A percentile compares a stretch with the other conserved stretches of the same genome.
Conservation (phyloP, 2,113 vertebrate species). For the Grantiella picta region DNA sequence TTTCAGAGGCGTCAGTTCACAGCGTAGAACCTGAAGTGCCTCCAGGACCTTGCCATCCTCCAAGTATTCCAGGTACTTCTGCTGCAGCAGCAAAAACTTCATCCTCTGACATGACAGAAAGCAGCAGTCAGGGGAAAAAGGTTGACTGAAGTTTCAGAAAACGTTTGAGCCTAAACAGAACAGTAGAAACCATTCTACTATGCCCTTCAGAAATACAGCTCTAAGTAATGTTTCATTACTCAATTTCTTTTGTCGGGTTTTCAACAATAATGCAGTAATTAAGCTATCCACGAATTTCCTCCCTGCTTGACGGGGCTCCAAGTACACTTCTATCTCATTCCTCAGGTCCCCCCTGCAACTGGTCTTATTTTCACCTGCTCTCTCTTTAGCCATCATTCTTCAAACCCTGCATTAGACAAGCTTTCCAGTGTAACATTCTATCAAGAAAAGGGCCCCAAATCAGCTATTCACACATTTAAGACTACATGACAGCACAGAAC, state of each 20-base stretch:
- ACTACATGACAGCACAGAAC: neutral
- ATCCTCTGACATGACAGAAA: conserved; percentile 88
- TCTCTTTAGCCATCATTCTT: neutral
- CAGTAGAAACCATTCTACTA: conserved; percentile 80
- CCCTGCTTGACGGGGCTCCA: neutral
- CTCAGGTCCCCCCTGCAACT: neutral
- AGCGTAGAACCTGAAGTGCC: conserved; percentile 92
- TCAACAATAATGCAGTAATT: neutral
- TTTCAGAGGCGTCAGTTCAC: conserved; percentile 93
- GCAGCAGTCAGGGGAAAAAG: conserved; percentile 79
- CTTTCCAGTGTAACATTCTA: neutral
- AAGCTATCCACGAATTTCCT: neutral
- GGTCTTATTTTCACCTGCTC: neutral
- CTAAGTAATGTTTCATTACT: conserved; percentile 67
- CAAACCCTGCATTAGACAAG: neutral
- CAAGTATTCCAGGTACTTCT: conserved; percentile 97
- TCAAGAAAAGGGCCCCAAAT: neutral
- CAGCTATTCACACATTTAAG: neutral
- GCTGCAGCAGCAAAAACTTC: conserved; percentile 98
- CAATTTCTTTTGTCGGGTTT: neutral
- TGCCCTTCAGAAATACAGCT: conserved; percentile 67
- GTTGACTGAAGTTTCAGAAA: conserved; percentile 80
- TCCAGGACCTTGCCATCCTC: conserved; percentile 97
- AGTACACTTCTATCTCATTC: neutral
- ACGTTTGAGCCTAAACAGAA: conserved; percentile 81